A percentile compares a stretch with the other conserved stretches of the same genome.
These are phyloP conservation scores for Neotoxoptera formosana DNA, from an alignment of 1,140 invertebrate species.

Conservation along the genomic window DNA sequence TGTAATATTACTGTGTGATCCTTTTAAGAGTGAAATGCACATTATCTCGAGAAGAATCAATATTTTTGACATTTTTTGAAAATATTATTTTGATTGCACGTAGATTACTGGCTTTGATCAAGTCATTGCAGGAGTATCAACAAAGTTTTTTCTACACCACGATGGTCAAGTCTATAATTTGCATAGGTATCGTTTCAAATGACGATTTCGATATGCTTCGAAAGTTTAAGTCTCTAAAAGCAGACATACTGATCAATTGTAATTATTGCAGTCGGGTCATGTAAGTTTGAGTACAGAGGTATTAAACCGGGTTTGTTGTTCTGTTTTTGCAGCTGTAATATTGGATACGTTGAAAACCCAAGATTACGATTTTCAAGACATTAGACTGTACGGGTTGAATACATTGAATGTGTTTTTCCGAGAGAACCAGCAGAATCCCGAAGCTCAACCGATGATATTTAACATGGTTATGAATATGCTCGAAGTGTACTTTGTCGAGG, in stretches of 20 bases:
- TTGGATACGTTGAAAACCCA: not conserved
- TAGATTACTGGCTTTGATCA: not conserved
- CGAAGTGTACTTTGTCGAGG: not conserved
- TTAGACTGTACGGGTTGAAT: not conserved
- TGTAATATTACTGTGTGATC: not conserved
- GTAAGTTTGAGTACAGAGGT: no score
- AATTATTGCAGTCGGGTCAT: not conserved
- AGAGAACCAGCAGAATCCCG: not conserved
- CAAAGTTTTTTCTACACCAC: not conserved
- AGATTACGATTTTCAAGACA: not conserved
- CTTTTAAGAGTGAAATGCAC: not conserved
- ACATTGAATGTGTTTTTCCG: slow-evolving; percentile 21
- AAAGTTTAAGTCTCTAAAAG: not conserved
- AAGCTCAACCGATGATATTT: not conserved
- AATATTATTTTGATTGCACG: not conserved
- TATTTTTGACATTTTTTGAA: not conserved
- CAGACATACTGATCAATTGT: slow-evolving; percentile 5
- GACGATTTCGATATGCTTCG: not conserved
- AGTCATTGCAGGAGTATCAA: not conserved
- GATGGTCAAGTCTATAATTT: not conserved
- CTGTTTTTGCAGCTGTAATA: not conserved
- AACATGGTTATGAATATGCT: not conserved
- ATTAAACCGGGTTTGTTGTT: not conserved
- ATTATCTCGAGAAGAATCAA: not conserved
- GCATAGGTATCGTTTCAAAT: slow-evolving; percentile 15